Conservation (phyloP, 2,797 vertebrate species). For the Neopelma chrysocephalum region DNA sequence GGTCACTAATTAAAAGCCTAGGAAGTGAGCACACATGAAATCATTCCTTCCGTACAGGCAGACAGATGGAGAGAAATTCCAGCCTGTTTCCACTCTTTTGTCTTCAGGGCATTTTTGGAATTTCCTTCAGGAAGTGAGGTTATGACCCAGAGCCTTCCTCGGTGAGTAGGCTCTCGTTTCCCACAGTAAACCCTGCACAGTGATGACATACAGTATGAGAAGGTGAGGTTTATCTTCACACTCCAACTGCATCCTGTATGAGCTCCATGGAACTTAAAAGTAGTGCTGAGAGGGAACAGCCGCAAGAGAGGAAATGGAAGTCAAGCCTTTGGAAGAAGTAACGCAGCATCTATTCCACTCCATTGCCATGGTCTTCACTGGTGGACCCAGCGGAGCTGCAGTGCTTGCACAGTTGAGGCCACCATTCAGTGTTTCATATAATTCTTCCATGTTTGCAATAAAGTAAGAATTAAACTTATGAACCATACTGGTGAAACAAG, state of each 20-base stretch:
- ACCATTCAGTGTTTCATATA: not conserved
- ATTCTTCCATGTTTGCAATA: not conserved
- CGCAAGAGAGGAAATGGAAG: constrained; percentile 29
- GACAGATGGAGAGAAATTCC: constrained; percentile 79
- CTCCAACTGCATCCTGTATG: constrained; percentile 79
- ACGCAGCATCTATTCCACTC: not conserved
- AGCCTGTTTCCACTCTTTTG: constrained; percentile 79
- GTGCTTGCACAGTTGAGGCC: not conserved
- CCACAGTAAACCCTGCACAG: constrained; percentile 71
- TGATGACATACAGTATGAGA: constrained; percentile 63
- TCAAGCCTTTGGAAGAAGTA: constrained; percentile 7
- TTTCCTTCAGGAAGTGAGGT: constrained; percentile 82
- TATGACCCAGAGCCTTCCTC: constrained; percentile 76
- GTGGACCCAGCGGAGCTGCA: not conserved
- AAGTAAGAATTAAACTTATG: not conserved
- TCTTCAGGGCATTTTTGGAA: constrained; percentile 80
- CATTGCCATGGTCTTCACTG: fast-evolving
- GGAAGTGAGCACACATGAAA: constrained; percentile 79
- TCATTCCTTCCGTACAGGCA: constrained; percentile 77
- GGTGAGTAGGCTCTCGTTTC: constrained; percentile 67
- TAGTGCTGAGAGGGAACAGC: constrained; percentile 27
- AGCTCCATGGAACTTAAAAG: constrained; percentile 61
- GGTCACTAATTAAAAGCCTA: constrained; percentile 59
- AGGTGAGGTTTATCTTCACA: constrained; percentile 78
- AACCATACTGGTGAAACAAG: not conserved